Evolutionary conservation across 2,797 vertebrate species (phyloP), one percentile per base, ranked within the genome.

Genomic region (Chrysocyon brachyurus): DNA sequence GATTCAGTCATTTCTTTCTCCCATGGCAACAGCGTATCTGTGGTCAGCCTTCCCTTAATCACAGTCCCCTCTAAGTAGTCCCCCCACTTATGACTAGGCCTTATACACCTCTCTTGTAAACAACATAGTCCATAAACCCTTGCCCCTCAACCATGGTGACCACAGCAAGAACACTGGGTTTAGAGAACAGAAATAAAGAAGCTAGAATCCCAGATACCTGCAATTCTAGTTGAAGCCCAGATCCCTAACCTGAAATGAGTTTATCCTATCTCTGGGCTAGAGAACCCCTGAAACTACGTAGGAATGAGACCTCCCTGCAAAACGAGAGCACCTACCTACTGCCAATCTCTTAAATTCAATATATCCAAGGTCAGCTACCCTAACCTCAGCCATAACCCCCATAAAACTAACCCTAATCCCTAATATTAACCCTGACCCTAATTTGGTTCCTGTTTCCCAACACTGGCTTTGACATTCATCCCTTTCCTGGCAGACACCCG

Each of bases 171-270:
- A 59, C 10, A 31, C 52, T 61, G 12, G 49, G 15, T 52, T 97
- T 36, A 79, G 46, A 56, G 31, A 86, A 7, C 14, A 70, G 6
- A 94, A 56, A 56, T 64, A 87, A 83, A 96, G 49, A 88, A 68
- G 40, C 33, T 93, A 61, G 84, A 83, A 89, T 90, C n/a, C 59
- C 54, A 79, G 31, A 70, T 21, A 40, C n/a, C 52, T 78, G 86
- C 21, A 93, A 61, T 82, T 86, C 68, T 56, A 94, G 46, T 56
- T 75, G 33, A 95, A 94, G 68, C 22, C 66, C 81, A 96, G 91
- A 87, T 83, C 15, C 16, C 59, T 66, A 61, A 8, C 46, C 56
- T 86, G 61, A 83, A 95, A 91, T 93, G 40, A 79, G n/a, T 36
- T 33, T 84, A 86, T 70, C 81, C 57, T 57, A 59, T 87, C 59